Evolutionary conservation across 2,797 vertebrate species (phyloP).

Genomic region (Bovichtus diacanthus): DNA sequence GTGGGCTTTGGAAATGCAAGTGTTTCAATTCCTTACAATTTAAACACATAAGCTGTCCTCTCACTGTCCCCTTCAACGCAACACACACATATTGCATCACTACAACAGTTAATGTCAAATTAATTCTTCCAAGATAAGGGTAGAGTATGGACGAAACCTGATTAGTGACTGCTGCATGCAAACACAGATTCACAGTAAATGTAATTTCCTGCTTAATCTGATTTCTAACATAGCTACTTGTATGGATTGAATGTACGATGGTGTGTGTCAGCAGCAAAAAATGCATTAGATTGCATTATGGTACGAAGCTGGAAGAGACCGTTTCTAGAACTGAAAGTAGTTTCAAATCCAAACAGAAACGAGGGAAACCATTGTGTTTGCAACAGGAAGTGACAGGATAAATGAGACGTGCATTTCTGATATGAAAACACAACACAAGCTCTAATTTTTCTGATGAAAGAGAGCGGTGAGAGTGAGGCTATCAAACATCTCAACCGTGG

Average conservation of each 20-base stretch:
- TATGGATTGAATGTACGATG: not conserved
- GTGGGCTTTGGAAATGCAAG: not conserved
- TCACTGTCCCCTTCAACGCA: not conserved
- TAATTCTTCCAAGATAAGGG: not conserved
- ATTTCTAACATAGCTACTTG: constrained; percentile 2
- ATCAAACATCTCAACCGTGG: not conserved
- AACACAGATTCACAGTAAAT: not conserved
- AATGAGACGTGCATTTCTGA: not conserved
- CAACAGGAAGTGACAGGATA: constrained; percentile 19
- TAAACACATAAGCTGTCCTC: not conserved
- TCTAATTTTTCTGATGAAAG: constrained; percentile 1
- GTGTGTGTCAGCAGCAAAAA: constrained; percentile 42
- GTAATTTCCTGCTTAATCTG: not conserved
- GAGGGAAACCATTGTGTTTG: not conserved
- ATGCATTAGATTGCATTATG: constrained; percentile 15
- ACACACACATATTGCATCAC: not conserved
- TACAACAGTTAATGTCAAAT: not conserved
- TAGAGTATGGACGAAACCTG: not conserved
- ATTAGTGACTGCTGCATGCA: not conserved
- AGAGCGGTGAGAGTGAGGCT: not conserved
- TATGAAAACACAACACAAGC: not conserved
- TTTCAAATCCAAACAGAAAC: constrained; percentile 10
- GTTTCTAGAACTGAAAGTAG: constrained; percentile 5
- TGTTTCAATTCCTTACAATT: not conserved
- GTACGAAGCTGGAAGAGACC: constrained; percentile 16